Base-by-base conservation (phyloP, 2,113 vertebrate species). In the Muntiacus muntjak region DNA sequence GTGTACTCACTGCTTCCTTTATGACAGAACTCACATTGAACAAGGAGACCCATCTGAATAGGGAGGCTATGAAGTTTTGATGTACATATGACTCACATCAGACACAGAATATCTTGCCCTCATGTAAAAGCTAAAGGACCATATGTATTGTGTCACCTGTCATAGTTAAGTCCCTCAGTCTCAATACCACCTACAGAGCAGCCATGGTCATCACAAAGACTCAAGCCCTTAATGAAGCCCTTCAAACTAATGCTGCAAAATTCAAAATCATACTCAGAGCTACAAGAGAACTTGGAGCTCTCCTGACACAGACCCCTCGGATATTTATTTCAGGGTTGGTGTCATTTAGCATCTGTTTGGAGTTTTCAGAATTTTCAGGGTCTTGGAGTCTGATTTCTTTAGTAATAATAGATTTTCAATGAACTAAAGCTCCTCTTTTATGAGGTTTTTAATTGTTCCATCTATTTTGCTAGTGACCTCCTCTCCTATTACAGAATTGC, bases 361-460 rank as follows among this genome's bases (percentile, higher is more conserved):
- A 76, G 88, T 96, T 95, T 97, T 96, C 62, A 91, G 47, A 97
- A 96, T 95, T 81, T 60, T 17, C 47, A 9, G 43, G 58, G 26
- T 95, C 33, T 86, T 94, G 43, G 45, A 96, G 91, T 84, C 62
- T 84, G 12, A 81, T 64, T 81, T 95, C 47, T 87, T 89, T 87
- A 81, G n/a, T 81, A 93, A 92, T 57, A 82, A 92, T 36, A 89
- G 76, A 36, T 95, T 96, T 95, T 96, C 40, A 84, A 93, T 47
- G 50, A 93, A 95, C 12, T 60, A 81, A 89, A 97, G 25, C 45
- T 92, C 47, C 16, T 74, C 60, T 76, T 95, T 64, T 81, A 62
- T 50, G 33, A 76, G 17, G 11, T 92, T 81, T 58, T 84, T 11
- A 94, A 89, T 92, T 74, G 45, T 89, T 96, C 64, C 54, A 54